Percentiles rank a stretch among this genome's conserved stretches.
phyloP scores from a whole-genome alignment of 2,888 invertebrate species.

The Hyles lineata region DNA sequence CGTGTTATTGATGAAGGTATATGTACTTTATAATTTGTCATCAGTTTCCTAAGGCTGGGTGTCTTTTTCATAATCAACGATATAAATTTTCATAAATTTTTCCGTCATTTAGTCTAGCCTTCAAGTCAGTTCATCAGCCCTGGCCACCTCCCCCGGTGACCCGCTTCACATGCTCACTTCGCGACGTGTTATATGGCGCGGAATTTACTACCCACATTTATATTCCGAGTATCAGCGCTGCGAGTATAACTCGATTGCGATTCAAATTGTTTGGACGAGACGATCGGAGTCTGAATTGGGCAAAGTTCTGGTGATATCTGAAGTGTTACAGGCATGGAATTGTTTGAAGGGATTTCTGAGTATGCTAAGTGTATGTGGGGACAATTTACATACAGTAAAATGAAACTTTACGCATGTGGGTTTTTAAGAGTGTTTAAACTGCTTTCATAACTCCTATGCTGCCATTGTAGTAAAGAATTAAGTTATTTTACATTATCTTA shows the following conservation, averaged over 20 bases:
- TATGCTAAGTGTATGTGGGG: too few species aligned
- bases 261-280: constrained; percentile 8
- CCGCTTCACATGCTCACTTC: constrained; percentile 18
- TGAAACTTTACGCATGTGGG: background rate
- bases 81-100: too few species aligned
- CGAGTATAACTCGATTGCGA: constrained; percentile 23
- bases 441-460: background rate
- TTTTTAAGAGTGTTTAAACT: background rate
- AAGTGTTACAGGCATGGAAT: background rate
- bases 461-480: too few species aligned
- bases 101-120: too few species aligned
- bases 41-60: too few species aligned
- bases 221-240: constrained; percentile 31
- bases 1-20: too few species aligned
- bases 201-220: constrained; percentile 43
- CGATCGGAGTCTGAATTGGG: background rate
- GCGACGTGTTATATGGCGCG: constrained; percentile 57
- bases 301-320: background rate
- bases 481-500: too few species aligned
- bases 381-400: constrained; percentile 1
- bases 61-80: too few species aligned
- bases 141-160: constrained; percentile 4
- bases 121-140: background rate
- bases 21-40: too few species aligned
- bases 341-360: background rate